These are phyloP conservation scores for Phyto melanocephala DNA, from an alignment of 2,888 invertebrate species.

Conservation along the genomic window DNA sequence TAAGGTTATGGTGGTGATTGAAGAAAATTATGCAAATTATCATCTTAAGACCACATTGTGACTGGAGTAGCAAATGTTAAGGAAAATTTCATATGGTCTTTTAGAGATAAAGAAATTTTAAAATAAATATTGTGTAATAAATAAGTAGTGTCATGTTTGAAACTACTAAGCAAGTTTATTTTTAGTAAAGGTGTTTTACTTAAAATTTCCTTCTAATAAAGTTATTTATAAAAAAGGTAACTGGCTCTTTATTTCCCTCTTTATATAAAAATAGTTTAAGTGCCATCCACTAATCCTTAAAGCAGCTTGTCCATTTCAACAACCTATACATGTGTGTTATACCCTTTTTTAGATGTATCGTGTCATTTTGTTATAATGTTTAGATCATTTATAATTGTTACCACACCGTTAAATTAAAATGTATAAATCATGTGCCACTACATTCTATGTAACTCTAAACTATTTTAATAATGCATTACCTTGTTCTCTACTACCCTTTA, in stretches of 20 bases:
- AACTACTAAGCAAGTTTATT: too few relatives aligned
- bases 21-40: slow-evolving; percentile 41
- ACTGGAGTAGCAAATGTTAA: neutral
- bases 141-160: too few relatives aligned
- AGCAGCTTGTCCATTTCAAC: neutral
- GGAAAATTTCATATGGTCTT: neutral
- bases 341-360: neutral
- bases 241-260: too few relatives aligned
- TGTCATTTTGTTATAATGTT: neutral
- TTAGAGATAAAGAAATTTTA: neutral
- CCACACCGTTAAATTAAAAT: neutral
- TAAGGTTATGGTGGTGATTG: neutral
- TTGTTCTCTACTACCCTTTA: slow-evolving; percentile 7
- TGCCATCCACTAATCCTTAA: neutral
- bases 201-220: too few relatives aligned
- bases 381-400: neutral
- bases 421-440: slow-evolving; percentile 30
- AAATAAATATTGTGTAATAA: too few relatives aligned
- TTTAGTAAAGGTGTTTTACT: neutral
- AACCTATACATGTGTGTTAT: neutral
- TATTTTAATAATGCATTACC: slow-evolving; percentile 27
- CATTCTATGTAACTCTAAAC: neutral
- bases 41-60: neutral
- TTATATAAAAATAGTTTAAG: too few relatives aligned
- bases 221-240: too few relatives aligned